Conservation (phyloP, 2,113 vertebrate species). For the Noctilio leporinus region DNA sequence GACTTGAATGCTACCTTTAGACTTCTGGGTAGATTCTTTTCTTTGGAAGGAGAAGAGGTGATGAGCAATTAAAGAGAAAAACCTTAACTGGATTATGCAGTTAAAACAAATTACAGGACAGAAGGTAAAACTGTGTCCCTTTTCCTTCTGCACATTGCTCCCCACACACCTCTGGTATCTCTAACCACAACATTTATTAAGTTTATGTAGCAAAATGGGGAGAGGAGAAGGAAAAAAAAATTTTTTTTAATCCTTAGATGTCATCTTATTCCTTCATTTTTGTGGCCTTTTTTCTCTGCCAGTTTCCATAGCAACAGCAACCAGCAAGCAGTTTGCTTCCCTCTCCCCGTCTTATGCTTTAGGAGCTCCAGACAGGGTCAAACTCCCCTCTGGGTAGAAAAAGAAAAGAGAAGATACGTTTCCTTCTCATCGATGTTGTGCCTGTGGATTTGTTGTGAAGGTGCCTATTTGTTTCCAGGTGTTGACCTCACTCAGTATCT, state of each 20-base stretch:
- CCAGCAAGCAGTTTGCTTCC: slow-evolving; percentile 58
- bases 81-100: neutral
- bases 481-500: neutral
- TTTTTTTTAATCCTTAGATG: slow-evolving; percentile 72
- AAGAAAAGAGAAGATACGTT: slow-evolving; percentile 25
- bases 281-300: slow-evolving; percentile 76
- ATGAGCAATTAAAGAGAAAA: neutral
- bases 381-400: slow-evolving; percentile 29
- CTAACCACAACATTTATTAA: neutral
- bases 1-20: neutral
- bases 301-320: slow-evolving; percentile 80
- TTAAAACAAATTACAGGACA: neutral
- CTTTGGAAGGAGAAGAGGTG: neutral
- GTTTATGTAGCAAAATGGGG: neutral
- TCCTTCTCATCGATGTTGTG: neutral
- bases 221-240: slow-evolving; percentile 53
- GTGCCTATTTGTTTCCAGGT: neutral
- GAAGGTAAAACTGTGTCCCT: neutral
- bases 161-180: too few relatives aligned
- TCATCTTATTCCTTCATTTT: slow-evolving; percentile 66
- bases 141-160: neutral
- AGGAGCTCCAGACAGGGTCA: slow-evolving; percentile 69
- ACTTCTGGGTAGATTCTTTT: neutral
- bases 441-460: neutral
- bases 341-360: slow-evolving; percentile 3